A percentile compares a stretch with the other conserved stretches of the same genome.
phyloP scores from a whole-genome alignment of 1,140 invertebrate genomes.

The Sitophilus oryzae region DNA sequence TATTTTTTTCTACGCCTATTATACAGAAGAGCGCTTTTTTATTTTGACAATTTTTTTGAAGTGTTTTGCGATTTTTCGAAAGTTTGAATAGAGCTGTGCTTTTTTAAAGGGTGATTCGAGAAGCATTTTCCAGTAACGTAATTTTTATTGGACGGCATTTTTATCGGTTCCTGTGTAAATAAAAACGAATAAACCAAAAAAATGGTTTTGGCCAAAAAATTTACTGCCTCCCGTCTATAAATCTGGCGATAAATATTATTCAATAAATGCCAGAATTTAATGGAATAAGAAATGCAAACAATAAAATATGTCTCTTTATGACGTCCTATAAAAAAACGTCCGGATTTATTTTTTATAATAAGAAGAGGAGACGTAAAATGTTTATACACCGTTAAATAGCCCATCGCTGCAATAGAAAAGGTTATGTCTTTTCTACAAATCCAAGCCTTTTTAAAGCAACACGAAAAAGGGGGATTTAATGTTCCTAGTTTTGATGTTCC shows the following conservation, averaged over 20 bases:
- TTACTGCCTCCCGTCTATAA: constrained; percentile 9
- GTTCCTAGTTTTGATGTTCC: constrained; percentile 12
- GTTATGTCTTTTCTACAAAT: constrained; percentile 22
- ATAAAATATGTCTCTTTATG: constrained; percentile 19
- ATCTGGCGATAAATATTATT: constrained; percentile 16
- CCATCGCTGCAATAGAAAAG: constrained; percentile 15
- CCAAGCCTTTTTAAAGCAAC: constrained; percentile 3
- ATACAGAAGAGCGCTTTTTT: neutral
- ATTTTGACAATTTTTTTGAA: neutral
- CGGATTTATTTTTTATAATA: constrained; percentile 17
- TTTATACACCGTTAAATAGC: constrained; percentile 23
- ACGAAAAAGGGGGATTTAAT: constrained; percentile 16
- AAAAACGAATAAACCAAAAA: constrained; percentile 1
- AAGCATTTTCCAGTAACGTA: neutral
- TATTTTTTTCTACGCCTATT: too few relatives aligned
- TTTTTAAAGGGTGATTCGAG: neutral
- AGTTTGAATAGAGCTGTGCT: neutral
- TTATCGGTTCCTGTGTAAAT: neutral
- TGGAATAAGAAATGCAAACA: constrained; percentile 24
- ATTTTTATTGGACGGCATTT: neutral
- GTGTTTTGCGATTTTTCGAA: neutral
- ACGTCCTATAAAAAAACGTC: constrained; percentile 14
- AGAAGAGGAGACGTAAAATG: constrained; percentile 19
- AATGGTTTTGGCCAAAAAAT: constrained; percentile 9
- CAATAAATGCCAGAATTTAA: constrained; percentile 20